phyloP scores from a whole-genome alignment of 2,888 invertebrate genomes.

The Theretra japonica region DNA sequence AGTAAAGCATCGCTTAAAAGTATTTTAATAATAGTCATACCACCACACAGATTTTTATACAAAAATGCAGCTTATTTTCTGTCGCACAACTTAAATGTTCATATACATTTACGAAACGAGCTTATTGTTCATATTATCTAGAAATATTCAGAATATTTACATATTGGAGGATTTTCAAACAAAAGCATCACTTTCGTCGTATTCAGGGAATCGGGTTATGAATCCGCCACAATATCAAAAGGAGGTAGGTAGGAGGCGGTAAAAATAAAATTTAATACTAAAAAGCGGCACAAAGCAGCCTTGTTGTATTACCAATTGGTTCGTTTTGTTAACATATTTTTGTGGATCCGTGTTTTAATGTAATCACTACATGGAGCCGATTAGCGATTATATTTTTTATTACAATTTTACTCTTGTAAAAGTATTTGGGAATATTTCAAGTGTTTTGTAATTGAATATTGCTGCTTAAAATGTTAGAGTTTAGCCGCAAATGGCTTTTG shows the following conservation, averaged over 20 bases:
- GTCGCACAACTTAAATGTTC: too few relatives aligned
- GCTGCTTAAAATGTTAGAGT: too few relatives aligned
- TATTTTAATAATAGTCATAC: too few relatives aligned
- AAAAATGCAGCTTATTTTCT: too few relatives aligned
- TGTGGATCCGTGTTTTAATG: constrained; percentile 2
- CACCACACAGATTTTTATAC: too few relatives aligned
- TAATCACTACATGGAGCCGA: neutral
- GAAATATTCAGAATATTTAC: neutral
- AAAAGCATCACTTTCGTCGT: neutral
- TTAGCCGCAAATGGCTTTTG: too few relatives aligned
- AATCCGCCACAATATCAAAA: neutral
- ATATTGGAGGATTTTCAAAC: neutral
- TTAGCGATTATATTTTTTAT: too few relatives aligned
- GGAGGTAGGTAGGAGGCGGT: neutral
- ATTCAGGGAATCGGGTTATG: neutral
- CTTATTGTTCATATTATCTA: neutral
- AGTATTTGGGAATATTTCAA: too few relatives aligned
- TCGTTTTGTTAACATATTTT: neutral
- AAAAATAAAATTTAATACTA: neutral
- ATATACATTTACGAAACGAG: neutral
- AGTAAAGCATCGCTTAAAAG: too few relatives aligned
- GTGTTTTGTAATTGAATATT: too few relatives aligned
- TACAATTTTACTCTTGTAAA: too few relatives aligned
- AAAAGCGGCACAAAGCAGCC: neutral
- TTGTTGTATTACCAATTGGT: neutral